Percentiles rank a stretch among this genome's conserved stretches.
These are phyloP conservation scores for Ciconia stormi DNA, from an alignment of 2,113 vertebrate species.

Conservation along the genomic window DNA sequence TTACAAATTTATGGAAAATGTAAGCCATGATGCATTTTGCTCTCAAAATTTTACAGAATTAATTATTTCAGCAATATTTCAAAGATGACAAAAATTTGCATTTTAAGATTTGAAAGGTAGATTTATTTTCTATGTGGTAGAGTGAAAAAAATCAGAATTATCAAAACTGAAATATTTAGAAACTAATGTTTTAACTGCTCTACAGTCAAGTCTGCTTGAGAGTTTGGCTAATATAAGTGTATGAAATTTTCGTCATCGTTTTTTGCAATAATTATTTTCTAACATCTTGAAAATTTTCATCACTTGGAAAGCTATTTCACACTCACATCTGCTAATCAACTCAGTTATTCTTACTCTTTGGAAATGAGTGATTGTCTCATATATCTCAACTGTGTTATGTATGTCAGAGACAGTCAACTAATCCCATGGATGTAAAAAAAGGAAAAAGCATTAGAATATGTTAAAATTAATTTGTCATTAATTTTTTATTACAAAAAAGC, in stretches of 20 bases:
- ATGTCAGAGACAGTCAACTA: neutral
- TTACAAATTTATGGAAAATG: neutral
- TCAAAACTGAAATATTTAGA: neutral
- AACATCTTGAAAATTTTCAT: neutral
- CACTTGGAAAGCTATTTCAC: neutral
- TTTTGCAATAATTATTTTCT: neutral
- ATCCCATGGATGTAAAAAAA: neutral
- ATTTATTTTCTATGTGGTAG: neutral
- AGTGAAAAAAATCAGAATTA: neutral
- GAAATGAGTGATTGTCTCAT: conserved; percentile 9
- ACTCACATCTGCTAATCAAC: conserved; percentile 19
- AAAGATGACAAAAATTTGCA: neutral
- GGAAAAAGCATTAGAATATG: neutral
- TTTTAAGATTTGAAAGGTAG: neutral
- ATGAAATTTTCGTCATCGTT: neutral
- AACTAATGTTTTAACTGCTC: neutral
- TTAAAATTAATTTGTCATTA: neutral
- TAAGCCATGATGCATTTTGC: fast-evolving
- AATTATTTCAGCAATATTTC: neutral
- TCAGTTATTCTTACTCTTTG: conserved; percentile 32
- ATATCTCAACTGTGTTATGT: neutral
- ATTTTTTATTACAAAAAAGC: neutral
- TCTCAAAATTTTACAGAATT: neutral
- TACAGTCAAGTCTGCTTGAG: neutral
- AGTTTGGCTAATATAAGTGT: neutral